Base-by-base conservation (phyloP, 2,888 invertebrate species). In the Gasteruption jaculator region DNA sequence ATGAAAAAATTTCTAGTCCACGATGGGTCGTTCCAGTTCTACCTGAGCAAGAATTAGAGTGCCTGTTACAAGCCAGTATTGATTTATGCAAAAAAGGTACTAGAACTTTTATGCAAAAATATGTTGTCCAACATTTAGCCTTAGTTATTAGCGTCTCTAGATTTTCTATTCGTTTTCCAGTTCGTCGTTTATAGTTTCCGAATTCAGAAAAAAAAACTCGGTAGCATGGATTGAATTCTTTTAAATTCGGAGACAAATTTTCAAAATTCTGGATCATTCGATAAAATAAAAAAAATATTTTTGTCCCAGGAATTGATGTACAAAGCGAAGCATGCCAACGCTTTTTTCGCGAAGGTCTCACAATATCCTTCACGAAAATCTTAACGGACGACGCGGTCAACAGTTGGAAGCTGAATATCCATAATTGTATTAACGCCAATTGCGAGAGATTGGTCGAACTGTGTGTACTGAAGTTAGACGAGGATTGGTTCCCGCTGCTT, bases 11-110 rank as follows among this genome's bases (percentile, higher is more conserved):
- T 68, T 92, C 92, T 59, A 86, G 88, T 74, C 86, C 93, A 44
- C 80, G 95, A 61, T 96, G 96, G 96, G 92, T 96, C 48, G 95
- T 96, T 37, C 96, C 96, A 22, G 96, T 96, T 38, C 74, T 96
- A 62, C 94, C 96, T 8, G 93, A 94, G 61, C 94, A 95, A 74
- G 95, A 96, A 73, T 74, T 96, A 58, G 94, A 95, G 74, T 84
- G 89, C 61, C 79, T 96, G 53, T 76, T 96, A 49, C 85, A 90
- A 73, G 89, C 91, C 56, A 83, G 93, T 52, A 91, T 91, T 57
- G 87, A 89, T 58, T 76, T 95, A 51, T 89, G 91, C 62, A 79
- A 80, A 67, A 86, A 84, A 76, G 91, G 91, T 85, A 22, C n/a
- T 37, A 31, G 16, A 10, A n/a, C 8, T n/a, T 18, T 8, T 4